Evolutionary conservation across 2,888 invertebrate genomes (phyloP).

Genomic region (Oscheius sp.): DNA sequence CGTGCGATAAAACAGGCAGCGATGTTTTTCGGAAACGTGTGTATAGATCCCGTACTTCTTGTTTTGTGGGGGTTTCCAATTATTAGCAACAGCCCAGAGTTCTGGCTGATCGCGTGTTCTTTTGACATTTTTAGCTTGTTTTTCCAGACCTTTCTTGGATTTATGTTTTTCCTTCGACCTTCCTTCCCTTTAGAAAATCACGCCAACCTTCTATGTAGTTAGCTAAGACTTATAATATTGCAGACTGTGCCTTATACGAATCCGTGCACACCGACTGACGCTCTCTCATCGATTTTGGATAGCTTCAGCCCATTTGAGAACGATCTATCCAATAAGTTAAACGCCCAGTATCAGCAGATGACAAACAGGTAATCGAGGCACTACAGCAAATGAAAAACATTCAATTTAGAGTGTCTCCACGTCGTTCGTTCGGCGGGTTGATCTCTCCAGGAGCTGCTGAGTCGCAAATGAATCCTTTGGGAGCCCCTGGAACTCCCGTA

Average conservation of each 20-base stretch:
- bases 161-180: background rate
- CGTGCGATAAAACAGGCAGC: background rate
- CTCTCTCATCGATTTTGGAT: conserved; percentile 40
- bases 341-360: conserved; percentile 29
- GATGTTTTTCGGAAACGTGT: background rate
- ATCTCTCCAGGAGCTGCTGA: conserved; percentile 26
- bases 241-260: conserved; percentile 13
- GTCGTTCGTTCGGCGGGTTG: conserved; percentile 15
- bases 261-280: conserved; percentile 26
- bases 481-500: conserved; percentile 34
- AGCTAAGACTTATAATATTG: background rate
- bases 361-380: conserved; percentile 12
- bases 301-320: conserved; percentile 29
- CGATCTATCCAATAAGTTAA: conserved; percentile 19
- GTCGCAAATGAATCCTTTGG: conserved; percentile 26
- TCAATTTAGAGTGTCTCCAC: conserved; percentile 14
- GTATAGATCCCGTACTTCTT: background rate
- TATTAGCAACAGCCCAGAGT: background rate
- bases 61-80: background rate
- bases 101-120: background rate
- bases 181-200: background rate
- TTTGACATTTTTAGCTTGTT: background rate
- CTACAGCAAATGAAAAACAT: background rate
- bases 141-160: background rate
- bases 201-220: background rate